Percentiles rank a stretch among this genome's conserved stretches.
Evolutionary conservation across 2,113 vertebrate genomes (phyloP).

Genomic region (Petromus typicus): DNA sequence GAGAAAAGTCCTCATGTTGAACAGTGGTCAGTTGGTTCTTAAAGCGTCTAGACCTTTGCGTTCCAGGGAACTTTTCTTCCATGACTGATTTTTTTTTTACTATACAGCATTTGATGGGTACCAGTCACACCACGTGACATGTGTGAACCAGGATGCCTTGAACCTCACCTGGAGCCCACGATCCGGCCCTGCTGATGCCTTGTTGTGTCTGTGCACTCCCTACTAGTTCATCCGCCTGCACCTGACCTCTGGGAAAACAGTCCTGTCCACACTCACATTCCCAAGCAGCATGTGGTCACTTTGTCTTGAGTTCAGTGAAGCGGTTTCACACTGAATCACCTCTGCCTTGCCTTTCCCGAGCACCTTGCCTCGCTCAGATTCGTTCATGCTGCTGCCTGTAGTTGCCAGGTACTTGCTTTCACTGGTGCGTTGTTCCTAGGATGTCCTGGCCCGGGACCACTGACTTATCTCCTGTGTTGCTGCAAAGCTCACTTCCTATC

Average conservation of each 20-base stretch:
- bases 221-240: too few species aligned
- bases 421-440: neutral
- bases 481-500: neutral
- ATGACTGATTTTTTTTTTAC: neutral
- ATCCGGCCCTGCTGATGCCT: rapidly evolving
- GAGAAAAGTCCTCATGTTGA: neutral
- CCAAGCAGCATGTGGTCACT: neutral
- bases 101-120: neutral
- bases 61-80: neutral
- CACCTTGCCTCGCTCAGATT: neutral
- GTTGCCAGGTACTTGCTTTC: neutral
- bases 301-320: neutral
- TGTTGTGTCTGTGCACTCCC: rapidly evolving
- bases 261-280: neutral
- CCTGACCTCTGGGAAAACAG: neutral
- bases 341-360: neutral
- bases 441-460: neutral
- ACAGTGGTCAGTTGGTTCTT: neutral
- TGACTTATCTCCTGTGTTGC: neutral
- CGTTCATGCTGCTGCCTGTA: neutral
- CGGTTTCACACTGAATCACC: neutral
- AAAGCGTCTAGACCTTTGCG: neutral
- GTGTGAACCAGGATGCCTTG: neutral
- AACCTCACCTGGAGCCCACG: too few species aligned
- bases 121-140: neutral